Evolutionary conservation across 2,888 invertebrate genomes (phyloP).

Genomic region (Entomobrya proxima): DNA sequence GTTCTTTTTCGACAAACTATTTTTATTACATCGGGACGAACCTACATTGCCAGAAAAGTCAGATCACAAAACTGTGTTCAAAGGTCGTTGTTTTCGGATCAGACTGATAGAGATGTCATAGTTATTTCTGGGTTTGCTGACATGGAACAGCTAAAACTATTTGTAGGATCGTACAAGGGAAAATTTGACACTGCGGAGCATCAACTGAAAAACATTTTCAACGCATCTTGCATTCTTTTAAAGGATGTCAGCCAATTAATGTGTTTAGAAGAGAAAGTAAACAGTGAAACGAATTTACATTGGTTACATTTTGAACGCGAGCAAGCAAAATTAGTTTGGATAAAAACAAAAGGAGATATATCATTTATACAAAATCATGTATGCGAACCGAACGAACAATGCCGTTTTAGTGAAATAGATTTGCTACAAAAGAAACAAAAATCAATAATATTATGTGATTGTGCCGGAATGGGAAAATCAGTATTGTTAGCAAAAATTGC

Average conservation of each 20-base stretch:
- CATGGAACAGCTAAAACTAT: not conserved
- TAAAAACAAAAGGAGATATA: too few species aligned
- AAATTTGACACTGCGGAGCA: not conserved
- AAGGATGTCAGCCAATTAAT: not conserved
- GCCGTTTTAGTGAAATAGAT: not conserved
- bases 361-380: not conserved
- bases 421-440: not conserved
- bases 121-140: not conserved
- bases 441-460: not conserved
- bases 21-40: not conserved
- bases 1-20: not conserved
- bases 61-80: not conserved
- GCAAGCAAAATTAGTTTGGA: too few species aligned
- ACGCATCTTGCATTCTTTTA: not conserved
- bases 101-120: not conserved
- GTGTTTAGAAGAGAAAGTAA: not conserved
- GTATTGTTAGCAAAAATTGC: not conserved
- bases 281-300: too few species aligned
- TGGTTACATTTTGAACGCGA: too few species aligned
- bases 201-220: not conserved
- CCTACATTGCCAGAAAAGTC: not conserved
- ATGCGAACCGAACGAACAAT: not conserved
- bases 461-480: not conserved
- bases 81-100: not conserved
- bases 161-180: not conserved